Evolutionary conservation across 2,113 vertebrate species (phyloP).

Genomic region (Semicossyphus pulcher): DNA sequence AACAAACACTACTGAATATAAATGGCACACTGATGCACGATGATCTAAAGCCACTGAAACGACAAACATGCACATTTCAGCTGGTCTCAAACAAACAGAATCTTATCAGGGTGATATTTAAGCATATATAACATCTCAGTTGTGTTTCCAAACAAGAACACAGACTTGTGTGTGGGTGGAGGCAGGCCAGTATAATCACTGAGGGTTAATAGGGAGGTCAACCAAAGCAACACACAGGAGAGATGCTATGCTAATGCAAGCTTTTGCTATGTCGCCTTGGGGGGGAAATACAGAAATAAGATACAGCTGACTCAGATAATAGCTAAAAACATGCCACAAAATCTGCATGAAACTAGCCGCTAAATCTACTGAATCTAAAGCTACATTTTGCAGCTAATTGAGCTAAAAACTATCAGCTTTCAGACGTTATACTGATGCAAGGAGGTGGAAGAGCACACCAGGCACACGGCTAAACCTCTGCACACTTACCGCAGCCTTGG

Average conservation of each 20-base stretch:
- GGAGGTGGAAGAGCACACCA: constrained; percentile 8
- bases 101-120: not conserved
- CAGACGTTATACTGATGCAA: not conserved
- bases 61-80: not conserved
- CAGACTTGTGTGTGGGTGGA: not conserved
- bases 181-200: constrained; percentile 9
- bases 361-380: not conserved
- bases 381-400: not conserved
- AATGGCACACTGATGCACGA: not conserved
- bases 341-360: not conserved
- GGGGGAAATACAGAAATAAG: not conserved
- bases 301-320: not conserved
- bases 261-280: not conserved
- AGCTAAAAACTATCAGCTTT: too few species aligned
- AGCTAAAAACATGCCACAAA: not conserved
- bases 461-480: constrained; percentile 28
- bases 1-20: not conserved
- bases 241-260: not conserved
- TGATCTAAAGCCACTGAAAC: not conserved
- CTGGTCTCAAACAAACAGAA: not conserved
- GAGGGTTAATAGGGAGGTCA: not conserved
- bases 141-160: not conserved
- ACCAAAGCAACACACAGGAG: not conserved
- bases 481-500: constrained; percentile 97
- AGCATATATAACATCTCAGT: not conserved